Base-by-base conservation (phyloP, 1,140 invertebrate genomes). In the Lineus longissimus region DNA sequence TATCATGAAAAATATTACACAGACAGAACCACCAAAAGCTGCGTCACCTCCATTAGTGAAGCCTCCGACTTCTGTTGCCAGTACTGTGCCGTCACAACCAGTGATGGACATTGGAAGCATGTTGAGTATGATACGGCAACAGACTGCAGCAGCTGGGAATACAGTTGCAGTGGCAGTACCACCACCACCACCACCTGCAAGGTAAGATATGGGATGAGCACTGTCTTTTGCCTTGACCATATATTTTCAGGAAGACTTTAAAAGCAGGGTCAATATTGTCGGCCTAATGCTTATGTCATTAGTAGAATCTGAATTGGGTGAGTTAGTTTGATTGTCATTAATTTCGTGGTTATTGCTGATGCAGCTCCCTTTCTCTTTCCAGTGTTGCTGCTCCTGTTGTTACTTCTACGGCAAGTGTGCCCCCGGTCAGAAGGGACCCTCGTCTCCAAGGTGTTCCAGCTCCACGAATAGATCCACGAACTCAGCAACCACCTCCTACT, bases 11-110 rank as follows among this genome's bases (percentile, higher is more conserved):
- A 75, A 69, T 51, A 56, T 74, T 9, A 68, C 61, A 19, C 57
- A 72, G 61, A 61, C 65, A 23, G 67, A 62, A 68, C 73, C 33
- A 76, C 74, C 19, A 68, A 70, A 57, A 72, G 62, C 45, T 66
- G 57, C 0, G 55, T 36, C 9, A 9, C 59, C 13, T 15, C 60
- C 30, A 60, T 51, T 13, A 27, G 63, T 30, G 36, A 54, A 22
- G 27, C 51, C 40, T 23, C 62, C 30, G 19, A 60, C n/a, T 55
- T 22, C 27, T 56, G 58, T 63, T 69, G 51, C 57, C 47, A 36
- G 15, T 15, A 22, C n/a, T 45, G 25, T 7, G 4, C 51, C 9
- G n/a, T 1, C 22, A 40, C 27, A 41, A 22, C 19, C 51, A n/a
- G 51, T 55, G 2, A 29, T 22, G 51, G 23, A 23, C 17, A 55